A percentile compares a stretch with the other conserved stretches of the same genome.
These are phyloP conservation scores for Rhamphomyia laevipes DNA, from an alignment of 2,888 invertebrate species.

Conservation along the genomic window DNA sequence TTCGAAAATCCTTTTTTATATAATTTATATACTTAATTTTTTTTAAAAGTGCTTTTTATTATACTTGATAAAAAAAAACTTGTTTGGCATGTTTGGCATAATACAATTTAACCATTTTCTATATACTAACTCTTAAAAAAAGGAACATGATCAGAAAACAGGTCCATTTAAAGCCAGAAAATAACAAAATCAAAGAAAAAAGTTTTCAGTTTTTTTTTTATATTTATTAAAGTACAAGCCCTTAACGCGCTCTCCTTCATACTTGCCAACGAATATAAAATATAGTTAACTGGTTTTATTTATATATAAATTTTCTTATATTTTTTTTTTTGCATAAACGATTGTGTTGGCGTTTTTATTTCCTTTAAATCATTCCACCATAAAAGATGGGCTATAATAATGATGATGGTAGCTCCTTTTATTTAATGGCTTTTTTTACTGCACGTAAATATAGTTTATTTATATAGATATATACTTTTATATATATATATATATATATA, in stretches of 20 bases:
- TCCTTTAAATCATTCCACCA: constrained; percentile 3
- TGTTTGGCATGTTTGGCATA: too few relatives aligned
- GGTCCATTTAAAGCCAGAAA: not conserved
- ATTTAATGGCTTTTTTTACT: not conserved
- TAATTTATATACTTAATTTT: constrained; percentile 18
- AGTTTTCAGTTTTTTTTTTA: not conserved
- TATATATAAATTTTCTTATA: not conserved
- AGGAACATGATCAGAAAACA: not conserved
- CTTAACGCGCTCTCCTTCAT: constrained; percentile 4
- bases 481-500: too few relatives aligned
- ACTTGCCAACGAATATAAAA: too few relatives aligned
- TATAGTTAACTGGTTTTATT: too few relatives aligned
- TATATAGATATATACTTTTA: too few relatives aligned
- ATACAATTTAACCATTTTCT: too few relatives aligned
- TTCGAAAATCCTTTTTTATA: constrained; percentile 16
- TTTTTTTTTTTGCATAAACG: constrained; percentile 1
- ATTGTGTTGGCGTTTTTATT: constrained; percentile 3
- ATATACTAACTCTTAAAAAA: too few relatives aligned
- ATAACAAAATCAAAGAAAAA: too few relatives aligned
- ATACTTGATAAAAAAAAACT: not conserved
- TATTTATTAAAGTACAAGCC: constrained; percentile 10
- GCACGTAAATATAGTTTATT: not conserved
- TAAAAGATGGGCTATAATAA: constrained; percentile 1
- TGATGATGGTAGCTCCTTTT: constrained; percentile 1
- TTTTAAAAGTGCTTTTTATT: not conserved